Conservation (phyloP, 1,140 invertebrate species). For the Alviniconcha marisindica region DNA sequence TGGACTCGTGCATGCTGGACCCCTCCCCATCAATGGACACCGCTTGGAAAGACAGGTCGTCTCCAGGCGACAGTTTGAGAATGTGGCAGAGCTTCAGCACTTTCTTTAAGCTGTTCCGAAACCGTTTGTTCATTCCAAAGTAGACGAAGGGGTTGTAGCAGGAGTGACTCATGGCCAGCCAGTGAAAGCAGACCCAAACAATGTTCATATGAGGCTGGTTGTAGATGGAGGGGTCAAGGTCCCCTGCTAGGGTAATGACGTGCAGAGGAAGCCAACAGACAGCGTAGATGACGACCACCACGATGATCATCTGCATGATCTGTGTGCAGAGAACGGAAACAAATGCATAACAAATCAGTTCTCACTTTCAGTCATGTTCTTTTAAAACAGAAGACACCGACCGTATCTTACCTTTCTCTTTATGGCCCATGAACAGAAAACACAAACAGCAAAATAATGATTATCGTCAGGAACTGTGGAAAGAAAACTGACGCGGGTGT, state of each 20-base stretch:
- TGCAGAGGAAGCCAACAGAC: constrained; percentile 93
- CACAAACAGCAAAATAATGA: no score
- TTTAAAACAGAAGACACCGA: no score
- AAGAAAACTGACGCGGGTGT: no score
- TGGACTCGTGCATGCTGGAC: constrained; percentile 33
- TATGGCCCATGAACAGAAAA: no score
- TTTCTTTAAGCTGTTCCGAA: constrained; percentile 79
- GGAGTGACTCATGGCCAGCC: constrained; percentile 93
- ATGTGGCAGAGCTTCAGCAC: constrained; percentile 52
- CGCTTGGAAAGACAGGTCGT: constrained; percentile 21
- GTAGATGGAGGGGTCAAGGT: constrained; percentile 71
- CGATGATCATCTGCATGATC: constrained; percentile 97
- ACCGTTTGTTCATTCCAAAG: constrained; percentile 92
- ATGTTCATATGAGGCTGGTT: constrained; percentile 76
- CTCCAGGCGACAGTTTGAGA: constrained; percentile 24
- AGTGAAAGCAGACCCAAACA: constrained; percentile 79
- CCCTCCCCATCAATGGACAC: not conserved
- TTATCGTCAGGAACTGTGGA: no score
- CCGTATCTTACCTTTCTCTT: no score
- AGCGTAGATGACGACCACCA: constrained; percentile 90
- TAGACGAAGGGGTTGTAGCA: constrained; percentile 97
- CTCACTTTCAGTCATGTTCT: no score
- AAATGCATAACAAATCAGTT: no score
- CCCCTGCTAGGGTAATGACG: constrained; percentile 77
- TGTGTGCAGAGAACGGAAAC: constrained; percentile 77